Evolutionary conservation across 2,113 vertebrate genomes (phyloP).

Genomic region (Oxygymnocypris stewartii): DNA sequence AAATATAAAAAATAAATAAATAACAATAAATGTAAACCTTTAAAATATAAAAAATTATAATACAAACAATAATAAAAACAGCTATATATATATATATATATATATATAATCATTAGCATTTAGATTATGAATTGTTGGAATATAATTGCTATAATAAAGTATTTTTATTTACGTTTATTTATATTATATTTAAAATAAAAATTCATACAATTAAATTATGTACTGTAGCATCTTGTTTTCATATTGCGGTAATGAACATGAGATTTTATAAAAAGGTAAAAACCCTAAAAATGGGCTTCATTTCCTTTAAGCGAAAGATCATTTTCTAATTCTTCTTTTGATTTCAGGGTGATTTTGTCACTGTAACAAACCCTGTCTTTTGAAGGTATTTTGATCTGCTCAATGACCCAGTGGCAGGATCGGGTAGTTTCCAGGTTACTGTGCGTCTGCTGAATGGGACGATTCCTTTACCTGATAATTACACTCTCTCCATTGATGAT

Average conservation of each 20-base stretch:
- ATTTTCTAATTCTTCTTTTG: not conserved
- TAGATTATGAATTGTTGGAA: too few species aligned
- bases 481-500: conserved; percentile 77
- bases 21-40: too few species aligned
- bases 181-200: not conserved
- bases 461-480: conserved; percentile 77
- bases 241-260: not conserved
- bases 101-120: too few species aligned
- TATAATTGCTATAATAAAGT: not conserved
- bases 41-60: too few species aligned
- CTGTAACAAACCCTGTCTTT: conserved; percentile 20
- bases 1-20: too few species aligned
- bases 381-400: conserved; percentile 75
- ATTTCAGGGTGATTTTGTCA: not conserved
- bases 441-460: conserved; percentile 81
- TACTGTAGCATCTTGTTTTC: not conserved
- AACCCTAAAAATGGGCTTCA: not conserved
- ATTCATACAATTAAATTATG: not conserved
- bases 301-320: not conserved
- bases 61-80: too few species aligned
- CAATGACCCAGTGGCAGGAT: conserved; percentile 75
- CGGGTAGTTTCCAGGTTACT: conserved; percentile 78
- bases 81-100: too few species aligned
- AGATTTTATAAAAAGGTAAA: not conserved
- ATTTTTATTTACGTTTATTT: not conserved